Conservation (phyloP, 2,888 invertebrate genomes). For the Papilio gigon region DNA sequence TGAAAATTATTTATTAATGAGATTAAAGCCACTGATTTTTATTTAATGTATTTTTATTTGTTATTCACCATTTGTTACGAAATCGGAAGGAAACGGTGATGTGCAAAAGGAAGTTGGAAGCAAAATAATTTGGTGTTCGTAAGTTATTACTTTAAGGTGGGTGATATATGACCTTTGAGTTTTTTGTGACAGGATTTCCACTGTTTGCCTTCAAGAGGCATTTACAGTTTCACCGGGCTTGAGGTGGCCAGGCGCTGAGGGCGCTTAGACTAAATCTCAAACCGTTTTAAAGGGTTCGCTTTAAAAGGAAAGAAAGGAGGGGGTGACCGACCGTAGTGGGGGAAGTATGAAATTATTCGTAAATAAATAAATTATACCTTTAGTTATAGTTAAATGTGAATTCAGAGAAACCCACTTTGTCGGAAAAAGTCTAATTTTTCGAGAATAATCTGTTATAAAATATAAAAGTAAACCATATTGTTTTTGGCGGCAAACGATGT, state of each 20-base stretch:
- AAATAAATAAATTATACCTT: background rate
- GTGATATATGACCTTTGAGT: no score
- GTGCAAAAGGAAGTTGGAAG: background rate
- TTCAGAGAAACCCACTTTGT: background rate
- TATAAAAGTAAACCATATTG: background rate
- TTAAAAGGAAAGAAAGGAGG: background rate
- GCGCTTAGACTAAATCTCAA: background rate
- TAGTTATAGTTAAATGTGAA: background rate
- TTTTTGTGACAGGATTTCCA: no score
- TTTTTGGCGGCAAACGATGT: background rate
- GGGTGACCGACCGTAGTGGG: background rate
- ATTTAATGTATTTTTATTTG: slow-evolving; percentile 49
- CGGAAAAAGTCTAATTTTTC: background rate
- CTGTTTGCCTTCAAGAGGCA: no score
- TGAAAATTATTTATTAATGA: slow-evolving; percentile 72
- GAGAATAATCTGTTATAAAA: background rate
- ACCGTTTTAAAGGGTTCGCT: background rate
- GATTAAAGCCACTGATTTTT: slow-evolving; percentile 71
- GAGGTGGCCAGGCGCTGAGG: no score
- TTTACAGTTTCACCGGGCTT: no score
- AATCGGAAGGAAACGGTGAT: no score
- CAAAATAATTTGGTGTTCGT: background rate
- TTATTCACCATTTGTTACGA: background rate
- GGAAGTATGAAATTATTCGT: background rate
- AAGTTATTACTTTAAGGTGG: no score